These are phyloP conservation scores for Acanthornis magna DNA, from an alignment of 2,797 vertebrate genomes.

Conservation along the genomic window DNA sequence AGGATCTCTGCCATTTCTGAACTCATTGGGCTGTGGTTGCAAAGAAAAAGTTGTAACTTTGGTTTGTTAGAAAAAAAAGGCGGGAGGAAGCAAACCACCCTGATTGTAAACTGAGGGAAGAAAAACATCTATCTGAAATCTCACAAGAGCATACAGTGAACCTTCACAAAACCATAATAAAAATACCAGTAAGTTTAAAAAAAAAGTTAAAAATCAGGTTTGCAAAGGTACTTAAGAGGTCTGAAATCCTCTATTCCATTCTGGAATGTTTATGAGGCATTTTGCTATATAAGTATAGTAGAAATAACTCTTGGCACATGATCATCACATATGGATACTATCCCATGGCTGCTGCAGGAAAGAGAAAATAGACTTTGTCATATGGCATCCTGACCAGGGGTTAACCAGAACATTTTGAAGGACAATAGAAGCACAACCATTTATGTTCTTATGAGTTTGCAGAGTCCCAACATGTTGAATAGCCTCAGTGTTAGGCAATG, in stretches of 20 bases:
- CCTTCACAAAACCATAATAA: neutral
- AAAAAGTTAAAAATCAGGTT: neutral
- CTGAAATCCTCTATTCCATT: neutral
- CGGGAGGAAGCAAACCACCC: neutral
- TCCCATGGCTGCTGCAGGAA: neutral
- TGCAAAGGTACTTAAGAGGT: neutral
- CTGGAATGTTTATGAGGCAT: slow-evolving; percentile 15
- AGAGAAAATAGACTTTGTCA: neutral
- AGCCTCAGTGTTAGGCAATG: slow-evolving; percentile 29
- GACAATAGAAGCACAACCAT: neutral
- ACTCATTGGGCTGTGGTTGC: neutral
- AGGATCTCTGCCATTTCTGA: neutral
- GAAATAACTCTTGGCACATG: neutral
- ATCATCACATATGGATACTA: neutral
- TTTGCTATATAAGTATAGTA: neutral
- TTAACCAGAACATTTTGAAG: neutral
- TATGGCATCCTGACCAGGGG: neutral
- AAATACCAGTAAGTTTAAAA: neutral
- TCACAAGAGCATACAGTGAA: neutral
- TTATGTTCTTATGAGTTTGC: neutral
- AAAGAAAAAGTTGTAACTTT: neutral
- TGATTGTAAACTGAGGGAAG: neutral
- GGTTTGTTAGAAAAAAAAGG: neutral
- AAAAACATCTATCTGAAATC: neutral
- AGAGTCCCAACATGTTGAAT: slow-evolving; percentile 15